Conservation (phyloP, 2,797 vertebrate species). For the Botia kubotai region DNA sequence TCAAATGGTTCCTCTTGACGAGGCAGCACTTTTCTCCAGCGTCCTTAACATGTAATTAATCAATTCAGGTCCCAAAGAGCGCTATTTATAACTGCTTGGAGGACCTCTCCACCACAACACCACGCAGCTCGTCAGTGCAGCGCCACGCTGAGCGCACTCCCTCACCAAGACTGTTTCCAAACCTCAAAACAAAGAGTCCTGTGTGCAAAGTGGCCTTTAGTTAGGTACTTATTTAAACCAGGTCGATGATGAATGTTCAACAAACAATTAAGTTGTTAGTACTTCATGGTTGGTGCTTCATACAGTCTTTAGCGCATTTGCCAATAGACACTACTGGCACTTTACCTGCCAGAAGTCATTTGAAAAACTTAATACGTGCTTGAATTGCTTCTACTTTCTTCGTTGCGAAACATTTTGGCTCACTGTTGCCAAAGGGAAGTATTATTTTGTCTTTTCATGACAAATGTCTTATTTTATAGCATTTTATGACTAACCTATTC, state of each 20-base stretch:
- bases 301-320: background rate
- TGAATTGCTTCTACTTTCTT: background rate
- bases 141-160: background rate
- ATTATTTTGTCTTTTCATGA: background rate
- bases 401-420: background rate
- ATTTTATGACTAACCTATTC: constrained; percentile 12
- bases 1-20: constrained; percentile 69
- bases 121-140: background rate
- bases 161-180: background rate
- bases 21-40: constrained; percentile 67
- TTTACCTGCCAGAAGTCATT: background rate
- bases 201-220: constrained; percentile 13
- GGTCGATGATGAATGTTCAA: background rate
- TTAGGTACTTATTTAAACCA: constrained; percentile 4
- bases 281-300: background rate
- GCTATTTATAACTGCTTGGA: constrained; percentile 66
- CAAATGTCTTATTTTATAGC: constrained; percentile 16
- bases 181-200: constrained; percentile 3
- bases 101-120: constrained; percentile 35
- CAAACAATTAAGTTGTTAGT: constrained; percentile 6
- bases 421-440: background rate
- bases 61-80: constrained; percentile 72
- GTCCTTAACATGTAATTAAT: constrained; percentile 77
- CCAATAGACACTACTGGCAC: background rate
- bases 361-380: background rate